These are phyloP conservation scores for Semibalanus balanoides DNA, from an alignment of 1,140 invertebrate genomes.

Conservation along the genomic window DNA sequence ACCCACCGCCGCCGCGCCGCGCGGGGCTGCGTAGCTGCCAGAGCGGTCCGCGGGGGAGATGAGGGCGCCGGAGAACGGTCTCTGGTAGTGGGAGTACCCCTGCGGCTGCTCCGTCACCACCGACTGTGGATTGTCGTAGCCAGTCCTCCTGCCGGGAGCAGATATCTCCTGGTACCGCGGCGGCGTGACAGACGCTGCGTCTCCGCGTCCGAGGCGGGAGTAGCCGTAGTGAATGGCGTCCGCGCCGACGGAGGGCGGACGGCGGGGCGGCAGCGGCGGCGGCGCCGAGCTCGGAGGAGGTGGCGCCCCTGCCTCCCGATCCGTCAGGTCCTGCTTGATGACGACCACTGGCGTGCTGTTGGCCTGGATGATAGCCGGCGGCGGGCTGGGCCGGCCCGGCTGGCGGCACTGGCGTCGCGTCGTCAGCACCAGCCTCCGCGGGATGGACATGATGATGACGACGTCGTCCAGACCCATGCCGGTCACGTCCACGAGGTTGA, in stretches of 20 bases:
- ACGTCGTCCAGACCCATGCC: conserved; percentile 97
- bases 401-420: conserved; percentile 45
- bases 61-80: conserved; percentile 20
- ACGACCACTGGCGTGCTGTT: conserved; percentile 85
- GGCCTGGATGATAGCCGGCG: conserved; percentile 45
- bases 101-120: conserved; percentile 73
- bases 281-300: conserved; percentile 18
- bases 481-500: conserved; percentile 93
- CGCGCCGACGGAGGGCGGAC: conserved; percentile 17
- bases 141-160: conserved; percentile 25
- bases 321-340: conserved; percentile 74
- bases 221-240: conserved; percentile 20
- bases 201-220: conserved; percentile 13
- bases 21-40: conserved; percentile 53
- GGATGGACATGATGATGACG: conserved; percentile 98
- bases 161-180: conserved; percentile 6
- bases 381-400: conserved; percentile 31
- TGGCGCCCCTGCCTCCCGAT: conserved; percentile 29
- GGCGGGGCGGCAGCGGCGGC: conserved; percentile 21
- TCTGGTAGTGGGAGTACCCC: conserved; percentile 11
- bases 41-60: conserved; percentile 11
- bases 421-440: conserved; percentile 79
- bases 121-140: conserved; percentile 52
- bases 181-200: conserved; percentile 8
- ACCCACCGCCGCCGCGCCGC: conserved; percentile 34